These are phyloP conservation scores for Lymantria dispar DNA, from an alignment of 2,888 invertebrate species.

Conservation along the genomic window DNA sequence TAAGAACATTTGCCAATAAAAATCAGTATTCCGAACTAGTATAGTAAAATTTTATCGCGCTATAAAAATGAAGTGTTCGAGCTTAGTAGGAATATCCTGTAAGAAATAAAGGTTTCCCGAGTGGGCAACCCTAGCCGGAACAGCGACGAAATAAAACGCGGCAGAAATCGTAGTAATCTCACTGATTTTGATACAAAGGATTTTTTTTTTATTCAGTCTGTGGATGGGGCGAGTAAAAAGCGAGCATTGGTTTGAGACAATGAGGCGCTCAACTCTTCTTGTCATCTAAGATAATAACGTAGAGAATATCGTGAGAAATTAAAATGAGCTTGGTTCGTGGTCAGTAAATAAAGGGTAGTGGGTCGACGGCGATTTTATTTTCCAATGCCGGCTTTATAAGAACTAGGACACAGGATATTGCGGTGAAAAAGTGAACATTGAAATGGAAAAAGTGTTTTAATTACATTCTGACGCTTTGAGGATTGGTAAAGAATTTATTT, in stretches of 20 bases:
- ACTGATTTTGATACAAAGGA: conserved; percentile 38
- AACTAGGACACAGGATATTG: conserved; percentile 66
- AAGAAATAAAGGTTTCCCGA: conserved; percentile 20
- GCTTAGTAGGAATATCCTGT: conserved; percentile 25
- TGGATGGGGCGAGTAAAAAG: conserved; percentile 26
- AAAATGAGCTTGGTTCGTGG: conserved; percentile 58
- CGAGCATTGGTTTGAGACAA: conserved; percentile 42
- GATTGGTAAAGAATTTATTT: conserved; percentile 11
- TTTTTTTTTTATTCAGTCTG: conserved; percentile 30
- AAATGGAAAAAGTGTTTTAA: conserved; percentile 56
- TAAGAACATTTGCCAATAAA: conserved; percentile 32
- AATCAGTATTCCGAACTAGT: conserved; percentile 33
- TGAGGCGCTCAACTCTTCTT: conserved; percentile 44
- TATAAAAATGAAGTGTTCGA: conserved; percentile 39
- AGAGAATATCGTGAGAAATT: conserved; percentile 59
- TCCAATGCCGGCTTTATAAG: conserved; percentile 62
- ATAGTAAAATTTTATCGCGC: conserved; percentile 39
- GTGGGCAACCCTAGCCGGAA: conserved; percentile 12
- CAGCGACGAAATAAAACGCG: conserved; percentile 23
- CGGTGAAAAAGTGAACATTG: conserved; percentile 40
- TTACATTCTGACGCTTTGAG: conserved; percentile 52
- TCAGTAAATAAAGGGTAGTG: conserved; percentile 56
- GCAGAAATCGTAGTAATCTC: conserved; percentile 24
- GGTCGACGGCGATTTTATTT: conserved; percentile 47
- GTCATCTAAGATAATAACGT: conserved; percentile 55